Base-by-base conservation (phyloP, 2,797 vertebrate genomes). In the Aeoliscus strigatus region DNA sequence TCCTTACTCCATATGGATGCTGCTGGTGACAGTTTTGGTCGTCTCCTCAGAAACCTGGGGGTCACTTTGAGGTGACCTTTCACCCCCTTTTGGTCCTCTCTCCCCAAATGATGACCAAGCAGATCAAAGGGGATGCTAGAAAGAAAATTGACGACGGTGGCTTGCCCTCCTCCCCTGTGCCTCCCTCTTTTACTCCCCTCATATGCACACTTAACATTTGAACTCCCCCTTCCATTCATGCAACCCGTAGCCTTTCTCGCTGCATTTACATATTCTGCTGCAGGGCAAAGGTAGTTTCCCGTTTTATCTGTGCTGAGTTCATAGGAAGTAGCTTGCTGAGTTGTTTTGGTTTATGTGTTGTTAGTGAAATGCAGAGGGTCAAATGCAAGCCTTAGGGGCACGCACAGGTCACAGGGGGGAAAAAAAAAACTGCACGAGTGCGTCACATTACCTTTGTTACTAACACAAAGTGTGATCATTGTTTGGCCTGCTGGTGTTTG, bases 261-360 rank as follows among this genome's bases (percentile, higher is more conserved):
- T 27, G 34, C 60, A 68, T 86, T 87, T 81, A 66, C 65, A 79
- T 76, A 73, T 9, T 12, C 44, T 30, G 51, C 79, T 72, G 63
- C 72, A 53, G 75, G 79, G 71, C 80, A 54, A 64, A 51, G 39
- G 27, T 35, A 73, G 46, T 60, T 75, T 63, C 52, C 79, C 67
- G 31, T 70, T 77, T 81, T 67, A 80, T 82, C 72, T 75, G 49
- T 26, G 42, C 31, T 51, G 58, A 64, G 53, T 69, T 82, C 64
- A 65, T 79, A 86, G 85, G 86, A 89, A 86, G 86, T 77, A 28
- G 61, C 83, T 81, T 76, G 72, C 78, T 77, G 79, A 67, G 80
- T 79, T 81, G 74, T 82, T 86, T 83, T 76, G 70, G 72, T 79
- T 72, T 61, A 17, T 69, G 58, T 73, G 79, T 81, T 83, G 76